Evolutionary conservation across 2,888 invertebrate genomes (phyloP), one percentile per base, ranked within the genome.

Genomic region (Patella pellucida): DNA sequence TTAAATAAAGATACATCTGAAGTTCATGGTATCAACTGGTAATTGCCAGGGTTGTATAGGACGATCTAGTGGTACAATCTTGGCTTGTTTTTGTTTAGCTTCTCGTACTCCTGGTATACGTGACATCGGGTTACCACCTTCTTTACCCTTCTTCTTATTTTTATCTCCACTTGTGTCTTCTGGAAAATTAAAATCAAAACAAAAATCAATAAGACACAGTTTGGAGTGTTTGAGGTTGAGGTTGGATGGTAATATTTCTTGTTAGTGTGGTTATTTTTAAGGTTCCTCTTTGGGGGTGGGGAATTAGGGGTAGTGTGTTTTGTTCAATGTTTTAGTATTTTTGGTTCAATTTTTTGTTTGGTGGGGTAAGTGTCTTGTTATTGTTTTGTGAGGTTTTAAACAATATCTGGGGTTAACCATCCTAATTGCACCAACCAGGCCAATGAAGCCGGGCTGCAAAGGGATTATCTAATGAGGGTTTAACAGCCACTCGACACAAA

Each of bases 1-100:
- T 23, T 15, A 72, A 51, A 11, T 77, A 88, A 89, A 87, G 89
- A 89, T 89, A 90, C 88, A 90, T 84, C 86, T 89, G 78, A 90
- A 87, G 78, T 85, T 84, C 83, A 86, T 86, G 1, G 89, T 90
- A 77, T 90, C 88, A 2, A 89, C 86, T 41, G 86, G 81, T n/a
- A 82, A 76, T 73, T 83, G 85, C 83, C 87, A 87, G 1, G 85
- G 76, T 27, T 85, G 86, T n/a, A 87, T 73, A 9, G 81, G 82
- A 73, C 90, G 80, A 71, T 85, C 86, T 72, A 89, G 56, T 11
- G 89, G 89, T 82, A 90, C 89, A 82, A 89, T 87, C 78, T 90
- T 90, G 51, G 86, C 84, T 79, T 85, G 86, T 80, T 89, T 90
- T 81, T 89, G 88, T 78, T 86, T 86, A 70, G 87, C 86, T 74